Conservation (phyloP, 2,888 invertebrate genomes). For the Eupithecia centaureata region DNA sequence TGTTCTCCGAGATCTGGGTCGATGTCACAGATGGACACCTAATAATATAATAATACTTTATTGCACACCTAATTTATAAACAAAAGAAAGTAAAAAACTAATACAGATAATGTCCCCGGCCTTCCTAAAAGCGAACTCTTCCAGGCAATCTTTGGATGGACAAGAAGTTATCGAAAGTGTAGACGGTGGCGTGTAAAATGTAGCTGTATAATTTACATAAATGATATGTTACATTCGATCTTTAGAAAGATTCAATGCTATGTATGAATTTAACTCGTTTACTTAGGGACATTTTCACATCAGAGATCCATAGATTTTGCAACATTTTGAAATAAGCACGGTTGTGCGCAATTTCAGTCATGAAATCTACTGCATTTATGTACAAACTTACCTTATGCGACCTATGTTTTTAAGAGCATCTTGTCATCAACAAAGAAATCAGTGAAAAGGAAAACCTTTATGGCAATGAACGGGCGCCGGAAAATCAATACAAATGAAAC, state of each 20-base stretch:
- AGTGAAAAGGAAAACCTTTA: slow-evolving; percentile 60
- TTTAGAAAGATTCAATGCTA: no score
- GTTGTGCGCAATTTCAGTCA: background rate
- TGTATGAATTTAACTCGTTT: background rate
- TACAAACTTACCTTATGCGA: background rate
- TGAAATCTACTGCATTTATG: background rate
- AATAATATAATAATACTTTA: background rate
- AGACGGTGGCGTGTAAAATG: no score
- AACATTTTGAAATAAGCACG: background rate
- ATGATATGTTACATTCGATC: no score
- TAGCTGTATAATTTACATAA: no score
- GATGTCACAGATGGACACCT: slow-evolving; percentile 91
- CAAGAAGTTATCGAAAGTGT: no score
- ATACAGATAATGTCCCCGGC: no score
- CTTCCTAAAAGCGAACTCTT: no score
- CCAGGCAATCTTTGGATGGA: no score
- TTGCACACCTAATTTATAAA: no score
- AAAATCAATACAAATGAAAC: slow-evolving; percentile 74
- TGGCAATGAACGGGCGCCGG: slow-evolving; percentile 59
- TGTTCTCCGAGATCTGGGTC: slow-evolving; percentile 88
- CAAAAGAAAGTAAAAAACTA: no score
- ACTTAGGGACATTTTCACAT: background rate
- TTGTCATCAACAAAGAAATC: slow-evolving; percentile 32
- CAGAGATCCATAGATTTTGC: background rate
- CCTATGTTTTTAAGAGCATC: background rate